phyloP scores from a whole-genome alignment of 2,113 vertebrate genomes.

The Semnornis frantzii region DNA sequence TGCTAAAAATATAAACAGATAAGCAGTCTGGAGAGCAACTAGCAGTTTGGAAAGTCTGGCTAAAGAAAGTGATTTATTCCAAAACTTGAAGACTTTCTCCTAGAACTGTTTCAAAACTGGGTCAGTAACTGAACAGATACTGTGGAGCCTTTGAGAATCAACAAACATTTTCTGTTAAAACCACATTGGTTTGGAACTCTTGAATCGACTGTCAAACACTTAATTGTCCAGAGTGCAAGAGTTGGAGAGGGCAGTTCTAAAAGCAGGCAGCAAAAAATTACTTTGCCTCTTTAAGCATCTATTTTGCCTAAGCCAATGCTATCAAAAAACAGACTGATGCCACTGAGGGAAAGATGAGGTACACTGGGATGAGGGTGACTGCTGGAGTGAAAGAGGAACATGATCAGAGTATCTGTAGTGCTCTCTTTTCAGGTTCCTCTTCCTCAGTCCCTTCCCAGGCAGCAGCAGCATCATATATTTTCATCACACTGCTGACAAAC shows the following conservation, averaged over 20 bases:
- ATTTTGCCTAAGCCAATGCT: not conserved
- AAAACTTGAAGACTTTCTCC: not conserved
- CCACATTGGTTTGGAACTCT: not conserved
- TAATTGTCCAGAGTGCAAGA: not conserved
- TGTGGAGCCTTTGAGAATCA: not conserved
- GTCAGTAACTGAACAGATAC: not conserved
- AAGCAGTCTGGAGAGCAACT: not conserved
- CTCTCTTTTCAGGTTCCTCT: not conserved
- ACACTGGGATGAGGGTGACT: not conserved
- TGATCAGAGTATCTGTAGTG: not conserved
- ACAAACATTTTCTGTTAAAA: not conserved
- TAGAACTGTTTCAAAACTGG: not conserved
- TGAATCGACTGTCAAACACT: not conserved
- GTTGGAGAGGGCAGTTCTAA: not conserved
- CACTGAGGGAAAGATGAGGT: not conserved
- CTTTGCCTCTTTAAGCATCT: rapidly evolving
- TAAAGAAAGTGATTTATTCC: not conserved
- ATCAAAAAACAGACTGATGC: not conserved
- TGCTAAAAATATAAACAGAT: not conserved
- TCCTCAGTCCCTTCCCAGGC: not conserved
- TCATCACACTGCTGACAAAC: not conserved
- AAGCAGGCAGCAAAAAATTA: not conserved
- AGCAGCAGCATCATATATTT: not conserved
- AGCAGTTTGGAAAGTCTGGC: not conserved
- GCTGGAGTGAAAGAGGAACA: not conserved